Evolutionary conservation across 2,888 invertebrate genomes (phyloP).

Genomic region (Synanthedon myopaeformis): DNA sequence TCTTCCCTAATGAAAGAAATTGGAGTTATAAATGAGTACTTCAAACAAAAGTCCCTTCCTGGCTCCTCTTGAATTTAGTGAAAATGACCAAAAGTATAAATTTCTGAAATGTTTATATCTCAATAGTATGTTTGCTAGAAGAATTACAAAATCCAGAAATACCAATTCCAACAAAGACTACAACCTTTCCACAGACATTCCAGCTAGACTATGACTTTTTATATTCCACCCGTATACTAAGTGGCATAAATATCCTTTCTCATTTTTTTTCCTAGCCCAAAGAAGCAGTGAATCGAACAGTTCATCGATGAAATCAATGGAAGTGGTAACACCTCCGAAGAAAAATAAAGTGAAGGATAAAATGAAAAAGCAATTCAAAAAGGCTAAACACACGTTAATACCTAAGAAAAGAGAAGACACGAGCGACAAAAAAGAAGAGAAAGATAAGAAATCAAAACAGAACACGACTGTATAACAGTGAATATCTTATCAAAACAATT

Average conservation of each 20-base stretch:
- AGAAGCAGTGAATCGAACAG: constrained; percentile 57
- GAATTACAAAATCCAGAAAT: too few species aligned
- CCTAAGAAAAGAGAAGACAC: constrained; percentile 55
- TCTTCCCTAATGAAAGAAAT: too few species aligned
- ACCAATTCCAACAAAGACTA: too few species aligned
- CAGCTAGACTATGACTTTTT: background rate
- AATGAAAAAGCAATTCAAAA: constrained; percentile 61
- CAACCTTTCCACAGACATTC: too few species aligned
- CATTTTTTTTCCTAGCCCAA: constrained; percentile 48
- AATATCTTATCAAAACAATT: too few species aligned
- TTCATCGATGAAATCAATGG: constrained; percentile 54
- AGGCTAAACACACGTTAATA: constrained; percentile 54
- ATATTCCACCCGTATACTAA: background rate
- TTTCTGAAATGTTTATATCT: too few species aligned
- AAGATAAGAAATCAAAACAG: constrained; percentile 43
- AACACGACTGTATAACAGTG: background rate
- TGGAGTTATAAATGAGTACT: too few species aligned
- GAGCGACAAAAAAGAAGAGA: constrained; percentile 32
- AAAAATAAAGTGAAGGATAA: constrained; percentile 63
- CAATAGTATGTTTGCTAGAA: too few species aligned
- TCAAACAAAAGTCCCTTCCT: too few species aligned
- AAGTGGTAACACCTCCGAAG: constrained; percentile 42
- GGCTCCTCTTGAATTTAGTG: too few species aligned
- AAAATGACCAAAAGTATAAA: too few species aligned
- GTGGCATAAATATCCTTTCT: background rate